phyloP scores from a whole-genome alignment of 1,140 invertebrate species.

The Drosophila elegans region DNA sequence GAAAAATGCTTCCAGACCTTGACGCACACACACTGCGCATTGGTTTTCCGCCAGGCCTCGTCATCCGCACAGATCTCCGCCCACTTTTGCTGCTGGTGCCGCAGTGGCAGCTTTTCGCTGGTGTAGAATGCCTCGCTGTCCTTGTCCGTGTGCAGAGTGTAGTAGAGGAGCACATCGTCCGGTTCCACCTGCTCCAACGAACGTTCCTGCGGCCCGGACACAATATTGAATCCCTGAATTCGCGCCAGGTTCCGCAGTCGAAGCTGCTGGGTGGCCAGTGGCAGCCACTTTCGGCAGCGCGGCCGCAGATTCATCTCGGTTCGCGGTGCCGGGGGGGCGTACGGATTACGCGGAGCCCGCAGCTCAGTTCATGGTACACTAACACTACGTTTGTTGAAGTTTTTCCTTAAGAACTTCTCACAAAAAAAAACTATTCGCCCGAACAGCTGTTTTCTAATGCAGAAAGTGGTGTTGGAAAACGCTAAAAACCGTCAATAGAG shows the following conservation, averaged over 20 bases:
- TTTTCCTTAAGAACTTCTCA: constrained; percentile 47
- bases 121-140: constrained; percentile 91
- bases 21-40: constrained; percentile 76
- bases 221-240: constrained; percentile 88
- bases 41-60: constrained; percentile 73
- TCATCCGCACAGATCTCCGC: constrained; percentile 84
- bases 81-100: constrained; percentile 89
- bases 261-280: constrained; percentile 88
- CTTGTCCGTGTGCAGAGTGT: constrained; percentile 93
- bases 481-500: not conserved
- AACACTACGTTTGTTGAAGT: constrained; percentile 34
- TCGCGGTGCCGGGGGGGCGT: constrained; percentile 1
- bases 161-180: constrained; percentile 88
- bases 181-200: constrained; percentile 50
- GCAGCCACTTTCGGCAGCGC: constrained; percentile 88
- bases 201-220: constrained; percentile 1
- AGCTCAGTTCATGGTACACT: constrained; percentile 39
- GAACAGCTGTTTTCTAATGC: constrained; percentile 63
- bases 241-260: constrained; percentile 90
- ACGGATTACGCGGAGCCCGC: constrained; percentile 43
- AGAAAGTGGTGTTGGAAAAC: constrained; percentile 21
- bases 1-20: constrained; percentile 74
- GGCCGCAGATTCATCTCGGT: constrained; percentile 86
- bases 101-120: constrained; percentile 89
- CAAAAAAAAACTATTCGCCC: constrained; percentile 36